phyloP scores from a whole-genome alignment of 1,140 invertebrate genomes.

The Meteorus sp. region DNA sequence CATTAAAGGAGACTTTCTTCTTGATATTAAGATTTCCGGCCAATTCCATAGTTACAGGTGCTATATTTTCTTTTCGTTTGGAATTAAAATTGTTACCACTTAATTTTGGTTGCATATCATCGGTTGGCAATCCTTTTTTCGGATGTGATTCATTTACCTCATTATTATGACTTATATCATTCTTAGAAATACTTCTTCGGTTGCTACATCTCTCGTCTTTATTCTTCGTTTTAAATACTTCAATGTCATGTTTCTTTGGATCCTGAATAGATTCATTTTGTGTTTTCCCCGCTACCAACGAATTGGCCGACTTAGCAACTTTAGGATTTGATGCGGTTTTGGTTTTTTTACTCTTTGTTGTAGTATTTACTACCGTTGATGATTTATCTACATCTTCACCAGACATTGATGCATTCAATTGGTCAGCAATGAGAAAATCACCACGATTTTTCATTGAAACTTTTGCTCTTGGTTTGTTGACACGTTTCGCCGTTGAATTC shows the following conservation, averaged over 20 bases:
- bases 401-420: not conserved
- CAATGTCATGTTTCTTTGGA: no score
- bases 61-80: slow-evolving; percentile 12
- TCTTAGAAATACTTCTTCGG: no score
- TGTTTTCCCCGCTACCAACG: no score
- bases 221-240: no score
- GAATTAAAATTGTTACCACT: not conserved
- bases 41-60: not conserved
- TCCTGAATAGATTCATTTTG: no score
- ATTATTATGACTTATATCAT: no score
- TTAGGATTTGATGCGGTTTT: no score
- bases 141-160: no score
- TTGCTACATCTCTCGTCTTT: no score
- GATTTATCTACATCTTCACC: not conserved
- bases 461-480: slow-evolving; percentile 35
- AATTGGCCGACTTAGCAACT: no score
- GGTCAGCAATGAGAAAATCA: slow-evolving; percentile 35
- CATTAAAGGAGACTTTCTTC: slow-evolving; percentile 38
- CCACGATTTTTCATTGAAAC: slow-evolving; percentile 32
- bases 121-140: no score
- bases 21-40: not conserved
- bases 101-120: not conserved
- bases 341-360: not conserved
- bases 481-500: slow-evolving; percentile 10
- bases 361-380: not conserved